Evolutionary conservation across 2,888 invertebrate genomes (phyloP), one percentile per base, ranked within the genome.

Genomic region (Tetragonula carbonaria): DNA sequence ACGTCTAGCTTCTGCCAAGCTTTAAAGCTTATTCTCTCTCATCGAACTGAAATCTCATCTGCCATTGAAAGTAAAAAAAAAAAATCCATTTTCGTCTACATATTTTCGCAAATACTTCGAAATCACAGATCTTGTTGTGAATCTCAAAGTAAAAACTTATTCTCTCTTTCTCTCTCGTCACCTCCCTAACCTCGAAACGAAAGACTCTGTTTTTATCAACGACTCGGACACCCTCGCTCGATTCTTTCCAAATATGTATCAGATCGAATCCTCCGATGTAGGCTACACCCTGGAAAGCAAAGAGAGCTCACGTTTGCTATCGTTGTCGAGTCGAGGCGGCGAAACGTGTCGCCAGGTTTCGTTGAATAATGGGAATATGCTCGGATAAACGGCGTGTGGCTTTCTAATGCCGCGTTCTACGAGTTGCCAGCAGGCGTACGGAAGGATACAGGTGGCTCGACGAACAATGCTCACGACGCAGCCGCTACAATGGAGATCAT

Each of bases 401-500:
- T 86, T 86, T 86, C 86, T 86, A 86, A 86, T 86, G 71, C 82
- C 75, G 53, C 51, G 70, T 45, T 45, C 55, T 53, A 75, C 53
- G 68, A 68, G 75, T 59, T 62, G 71, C 57, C 57, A 50, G 66
- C 67, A 33, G 74, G 74, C n/a, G 50, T 68, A 68, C 62, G 76
- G 74, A 67, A 71, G 73, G 62, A 71, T 90, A 92, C 92, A 92
- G 92, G 92, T 92, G 92, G 91, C 88, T 86, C 85, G 85, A 59
- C 86, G 93, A 93, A 93, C 93, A 93, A 93, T 93, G 92, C 91
- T 91, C 92, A 88, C 93, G 91, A 90, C 88, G 88, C 88, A 89
- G 91, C 90, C 89, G 88, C 88, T 90, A 93, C 93, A 93, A 93
- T 92, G 90, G 93, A 93, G 93, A 93, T 93, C 93, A 93, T 93